These are phyloP conservation scores for Enteromius mattozi DNA, from an alignment of 2,797 vertebrate genomes.

Conservation along the genomic window DNA sequence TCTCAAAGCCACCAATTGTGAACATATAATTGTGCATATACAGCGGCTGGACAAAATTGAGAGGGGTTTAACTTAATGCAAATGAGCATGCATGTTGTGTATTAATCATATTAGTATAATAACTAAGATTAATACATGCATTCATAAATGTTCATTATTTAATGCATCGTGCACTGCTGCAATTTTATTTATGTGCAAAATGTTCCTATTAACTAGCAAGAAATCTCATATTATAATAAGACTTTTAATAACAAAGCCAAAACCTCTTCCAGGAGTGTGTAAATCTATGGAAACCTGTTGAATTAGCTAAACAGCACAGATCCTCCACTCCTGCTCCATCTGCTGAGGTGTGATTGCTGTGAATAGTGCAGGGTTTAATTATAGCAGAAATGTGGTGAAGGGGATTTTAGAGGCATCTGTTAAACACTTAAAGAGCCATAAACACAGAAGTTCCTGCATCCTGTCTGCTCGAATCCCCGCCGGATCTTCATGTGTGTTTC, in stretches of 20 bases:
- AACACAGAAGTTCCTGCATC: conserved; percentile 68
- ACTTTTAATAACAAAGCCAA: not conserved
- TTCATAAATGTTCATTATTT: not conserved
- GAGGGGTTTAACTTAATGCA: not conserved
- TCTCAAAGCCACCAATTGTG: not conserved
- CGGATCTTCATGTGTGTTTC: conserved; percentile 33
- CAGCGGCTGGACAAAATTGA: not conserved
- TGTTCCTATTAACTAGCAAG: not conserved
- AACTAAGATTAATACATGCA: not conserved
- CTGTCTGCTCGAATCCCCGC: conserved; percentile 61
- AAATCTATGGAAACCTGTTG: not conserved
- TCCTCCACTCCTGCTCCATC: not conserved
- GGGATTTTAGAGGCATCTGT: conserved; percentile 54
- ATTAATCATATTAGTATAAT: not conserved
- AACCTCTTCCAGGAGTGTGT: not conserved
- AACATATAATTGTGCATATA: not conserved
- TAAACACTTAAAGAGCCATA: conserved; percentile 59
- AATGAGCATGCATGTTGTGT: not conserved
- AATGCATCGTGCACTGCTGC: not conserved
- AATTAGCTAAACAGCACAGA: not conserved
- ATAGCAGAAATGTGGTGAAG: conserved; percentile 52
- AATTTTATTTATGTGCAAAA: not conserved
- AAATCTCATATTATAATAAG: not conserved
- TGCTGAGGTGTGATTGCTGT: conserved; percentile 20
- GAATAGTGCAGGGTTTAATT: conserved; percentile 59